phyloP scores from a whole-genome alignment of 2,797 vertebrate genomes.

The Propithecus perrieri region DNA sequence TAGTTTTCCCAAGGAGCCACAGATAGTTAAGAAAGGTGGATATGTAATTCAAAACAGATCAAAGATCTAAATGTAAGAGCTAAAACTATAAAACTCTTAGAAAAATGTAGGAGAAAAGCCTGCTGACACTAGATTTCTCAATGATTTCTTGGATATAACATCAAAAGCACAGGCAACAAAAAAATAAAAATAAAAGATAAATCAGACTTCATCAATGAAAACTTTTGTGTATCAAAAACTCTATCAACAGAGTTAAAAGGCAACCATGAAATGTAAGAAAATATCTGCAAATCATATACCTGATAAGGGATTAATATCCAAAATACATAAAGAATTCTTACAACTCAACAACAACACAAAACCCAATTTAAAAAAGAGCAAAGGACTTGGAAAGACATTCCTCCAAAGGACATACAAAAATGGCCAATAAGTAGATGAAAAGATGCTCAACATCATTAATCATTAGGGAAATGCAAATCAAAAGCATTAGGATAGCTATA shows the following conservation, averaged over 20 bases:
- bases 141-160: not conserved
- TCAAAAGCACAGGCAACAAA: not conserved
- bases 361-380: not conserved
- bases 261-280: not conserved
- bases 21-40: not conserved
- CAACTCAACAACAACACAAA: not conserved
- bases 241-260: not conserved
- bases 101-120: not conserved
- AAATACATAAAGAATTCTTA: not conserved
- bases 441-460: not conserved
- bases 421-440: not conserved
- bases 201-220: not conserved
- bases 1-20: not conserved
- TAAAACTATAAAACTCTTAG: not conserved
- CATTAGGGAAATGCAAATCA: not conserved
- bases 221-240: not conserved
- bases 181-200: not conserved
- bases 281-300: not conserved
- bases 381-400: not conserved
- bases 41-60: not conserved
- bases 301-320: not conserved
- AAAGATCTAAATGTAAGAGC: not conserved
- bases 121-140: not conserved
- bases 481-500: not conserved
- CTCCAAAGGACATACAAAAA: not conserved